phyloP scores from a whole-genome alignment of 2,888 invertebrate genomes.

The Drosophila stalkeri region DNA sequence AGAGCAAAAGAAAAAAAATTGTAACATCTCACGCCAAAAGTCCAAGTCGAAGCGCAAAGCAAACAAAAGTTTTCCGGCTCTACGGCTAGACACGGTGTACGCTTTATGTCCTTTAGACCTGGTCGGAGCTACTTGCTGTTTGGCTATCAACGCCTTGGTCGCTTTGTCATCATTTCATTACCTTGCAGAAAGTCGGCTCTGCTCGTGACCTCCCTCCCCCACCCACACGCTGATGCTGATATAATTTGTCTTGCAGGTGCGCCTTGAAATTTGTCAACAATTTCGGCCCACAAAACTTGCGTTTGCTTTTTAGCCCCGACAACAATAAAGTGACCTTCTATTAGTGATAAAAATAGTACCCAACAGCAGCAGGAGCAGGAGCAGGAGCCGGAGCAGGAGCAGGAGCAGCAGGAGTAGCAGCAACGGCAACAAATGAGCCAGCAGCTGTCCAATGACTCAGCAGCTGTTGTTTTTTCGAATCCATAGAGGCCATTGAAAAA shows the following conservation, averaged over 20 bases:
- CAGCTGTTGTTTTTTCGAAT: slow-evolving; percentile 53
- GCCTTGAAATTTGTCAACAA: slow-evolving; percentile 79
- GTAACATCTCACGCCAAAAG: slow-evolving; percentile 60
- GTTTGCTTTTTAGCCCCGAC: slow-evolving; percentile 53
- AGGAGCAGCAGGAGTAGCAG: not conserved
- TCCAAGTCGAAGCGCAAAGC: slow-evolving; percentile 54
- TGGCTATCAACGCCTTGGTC: slow-evolving; percentile 61
- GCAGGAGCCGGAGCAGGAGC: not conserved
- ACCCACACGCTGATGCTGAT: slow-evolving; percentile 22
- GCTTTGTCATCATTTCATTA: slow-evolving; percentile 79
- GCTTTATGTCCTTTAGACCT: slow-evolving; percentile 4
- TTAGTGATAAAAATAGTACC: slow-evolving; percentile 75
- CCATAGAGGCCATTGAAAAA: slow-evolving; percentile 44
- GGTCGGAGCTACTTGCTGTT: not conserved
- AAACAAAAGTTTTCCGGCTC: slow-evolving; percentile 59
- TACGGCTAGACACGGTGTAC: slow-evolving; percentile 34
- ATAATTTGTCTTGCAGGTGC: slow-evolving; percentile 79
- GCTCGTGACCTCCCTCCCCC: not conserved
- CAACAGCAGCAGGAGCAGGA: slow-evolving; percentile 4
- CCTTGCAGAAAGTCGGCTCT: slow-evolving; percentile 65
- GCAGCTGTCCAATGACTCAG: slow-evolving; percentile 72
- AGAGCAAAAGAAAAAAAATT: slow-evolving; percentile 42
- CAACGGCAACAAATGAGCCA: slow-evolving; percentile 66
- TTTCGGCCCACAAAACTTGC: slow-evolving; percentile 71
- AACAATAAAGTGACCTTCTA: slow-evolving; percentile 75